Evolutionary conservation across 2,797 vertebrate species (phyloP).

Genomic region (Euthynnus affinis): DNA sequence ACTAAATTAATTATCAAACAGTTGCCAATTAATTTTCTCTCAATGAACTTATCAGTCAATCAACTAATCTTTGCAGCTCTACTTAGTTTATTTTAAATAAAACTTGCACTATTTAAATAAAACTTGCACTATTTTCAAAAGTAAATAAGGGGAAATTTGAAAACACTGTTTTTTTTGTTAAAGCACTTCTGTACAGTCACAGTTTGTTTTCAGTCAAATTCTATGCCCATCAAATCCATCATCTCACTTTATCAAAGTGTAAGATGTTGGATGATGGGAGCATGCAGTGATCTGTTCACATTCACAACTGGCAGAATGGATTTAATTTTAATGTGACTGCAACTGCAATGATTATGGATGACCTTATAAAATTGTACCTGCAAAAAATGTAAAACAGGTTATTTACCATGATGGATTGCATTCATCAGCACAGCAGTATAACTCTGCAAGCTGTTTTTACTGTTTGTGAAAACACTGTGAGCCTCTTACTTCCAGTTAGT

Average conservation of each 20-base stretch:
- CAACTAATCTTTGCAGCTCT: too few relatives aligned
- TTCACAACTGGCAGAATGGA: slow-evolving; percentile 1
- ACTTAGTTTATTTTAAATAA: too few relatives aligned
- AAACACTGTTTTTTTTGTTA: too few relatives aligned
- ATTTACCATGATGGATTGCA: slow-evolving; percentile 67
- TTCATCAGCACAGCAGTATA: slow-evolving; percentile 28
- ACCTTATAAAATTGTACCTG: slow-evolving; percentile 43
- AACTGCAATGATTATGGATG: slow-evolving; percentile 62
- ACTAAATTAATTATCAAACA: too few relatives aligned
- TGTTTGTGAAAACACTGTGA: slow-evolving; percentile 36
- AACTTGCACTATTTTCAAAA: background rate
- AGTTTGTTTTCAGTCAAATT: background rate
- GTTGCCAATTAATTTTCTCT: too few relatives aligned
- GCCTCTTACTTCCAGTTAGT: slow-evolving; percentile 17
- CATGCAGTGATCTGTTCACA: background rate
- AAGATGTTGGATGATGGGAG: background rate
- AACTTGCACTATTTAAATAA: background rate
- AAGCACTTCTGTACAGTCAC: background rate
- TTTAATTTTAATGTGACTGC: slow-evolving; percentile 41
- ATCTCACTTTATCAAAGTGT: background rate
- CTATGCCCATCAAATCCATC: background rate
- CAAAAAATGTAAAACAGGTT: slow-evolving; percentile 56
- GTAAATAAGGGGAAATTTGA: too few relatives aligned
- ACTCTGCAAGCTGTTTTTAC: slow-evolving; percentile 46
- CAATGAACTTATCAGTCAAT: too few relatives aligned